Conservation (phyloP, 2,888 invertebrate species). For the Acanthococcus lagerstroemiae region DNA sequence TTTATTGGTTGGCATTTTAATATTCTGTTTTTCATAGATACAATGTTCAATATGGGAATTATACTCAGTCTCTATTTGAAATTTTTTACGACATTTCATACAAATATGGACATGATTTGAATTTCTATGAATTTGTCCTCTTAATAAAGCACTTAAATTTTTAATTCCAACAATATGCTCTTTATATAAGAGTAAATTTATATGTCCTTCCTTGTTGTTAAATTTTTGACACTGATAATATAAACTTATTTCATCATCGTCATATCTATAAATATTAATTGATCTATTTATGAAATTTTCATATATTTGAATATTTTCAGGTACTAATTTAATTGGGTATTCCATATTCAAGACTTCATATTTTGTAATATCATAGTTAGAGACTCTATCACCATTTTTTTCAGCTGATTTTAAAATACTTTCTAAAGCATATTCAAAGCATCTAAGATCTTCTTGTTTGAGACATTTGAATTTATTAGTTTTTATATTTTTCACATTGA, state of each 20-base stretch:
- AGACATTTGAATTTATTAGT: constrained; percentile 4
- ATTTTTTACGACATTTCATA: constrained; percentile 4
- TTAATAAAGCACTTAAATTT: constrained; percentile 6
- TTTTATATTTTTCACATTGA: constrained; percentile 3
- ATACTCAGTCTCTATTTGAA: background rate
- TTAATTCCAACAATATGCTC: constrained; percentile 6
- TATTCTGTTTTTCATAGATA: constrained; percentile 14
- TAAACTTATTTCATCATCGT: constrained; percentile 1
- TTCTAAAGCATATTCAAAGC: background rate
- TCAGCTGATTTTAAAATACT: background rate
- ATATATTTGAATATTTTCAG: constrained; percentile 5
- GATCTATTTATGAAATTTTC: constrained; percentile 13
- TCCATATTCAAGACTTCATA: constrained; percentile 3
- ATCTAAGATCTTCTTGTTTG: constrained; percentile 4
- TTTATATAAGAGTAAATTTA: constrained; percentile 7
- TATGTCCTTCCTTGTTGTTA: constrained; percentile 3
- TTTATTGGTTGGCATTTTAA: constrained; percentile 11
- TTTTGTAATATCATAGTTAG: background rate
- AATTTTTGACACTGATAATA: constrained; percentile 3
- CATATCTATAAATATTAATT: constrained; percentile 12
- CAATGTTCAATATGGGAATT: constrained; percentile 17
- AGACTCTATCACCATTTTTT: constrained; percentile 3
- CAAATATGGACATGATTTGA: constrained; percentile 2
- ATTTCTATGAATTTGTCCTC: background rate
- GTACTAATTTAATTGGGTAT: constrained; percentile 1